phyloP scores from a whole-genome alignment of 2,113 vertebrate genomes.

The Agelaius phoeniceus region DNA sequence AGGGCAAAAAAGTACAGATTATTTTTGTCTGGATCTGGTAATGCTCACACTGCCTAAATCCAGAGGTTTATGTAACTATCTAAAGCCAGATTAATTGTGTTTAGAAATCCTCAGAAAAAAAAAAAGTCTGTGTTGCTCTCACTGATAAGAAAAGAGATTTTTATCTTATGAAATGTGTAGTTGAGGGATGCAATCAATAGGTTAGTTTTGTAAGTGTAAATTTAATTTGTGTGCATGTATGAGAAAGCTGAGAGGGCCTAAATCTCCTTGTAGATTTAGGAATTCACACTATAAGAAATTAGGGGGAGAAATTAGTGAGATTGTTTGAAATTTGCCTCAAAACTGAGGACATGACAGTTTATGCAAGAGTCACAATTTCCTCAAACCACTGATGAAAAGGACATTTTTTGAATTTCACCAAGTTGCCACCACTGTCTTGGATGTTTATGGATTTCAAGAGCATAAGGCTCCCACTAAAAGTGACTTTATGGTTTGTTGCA shows the following conservation, averaged over 20 bases:
- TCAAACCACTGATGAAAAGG: background rate
- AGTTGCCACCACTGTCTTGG: background rate
- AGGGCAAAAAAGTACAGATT: background rate
- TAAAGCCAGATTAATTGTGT: slow-evolving; percentile 35
- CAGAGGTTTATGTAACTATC: slow-evolving; percentile 23
- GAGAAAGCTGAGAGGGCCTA: background rate
- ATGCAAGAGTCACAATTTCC: too few relatives aligned
- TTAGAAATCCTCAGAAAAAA: slow-evolving; percentile 14
- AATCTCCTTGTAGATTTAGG: background rate
- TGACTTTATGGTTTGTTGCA: background rate
- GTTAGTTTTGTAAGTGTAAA: background rate
- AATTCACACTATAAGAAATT: background rate
- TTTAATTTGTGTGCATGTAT: background rate
- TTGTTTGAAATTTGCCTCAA: background rate
- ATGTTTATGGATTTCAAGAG: background rate
- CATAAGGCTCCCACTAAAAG: background rate
- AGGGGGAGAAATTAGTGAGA: background rate
- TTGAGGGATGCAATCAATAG: background rate
- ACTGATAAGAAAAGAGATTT: background rate
- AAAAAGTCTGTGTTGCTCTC: background rate
- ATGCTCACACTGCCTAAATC: background rate
- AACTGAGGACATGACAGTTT: background rate
- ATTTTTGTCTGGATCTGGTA: slow-evolving; percentile 34
- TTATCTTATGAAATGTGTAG: background rate
- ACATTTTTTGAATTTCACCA: background rate